Evolutionary conservation across 2,888 invertebrate genomes (phyloP).

Genomic region (Peribatodes rhomboidaria): DNA sequence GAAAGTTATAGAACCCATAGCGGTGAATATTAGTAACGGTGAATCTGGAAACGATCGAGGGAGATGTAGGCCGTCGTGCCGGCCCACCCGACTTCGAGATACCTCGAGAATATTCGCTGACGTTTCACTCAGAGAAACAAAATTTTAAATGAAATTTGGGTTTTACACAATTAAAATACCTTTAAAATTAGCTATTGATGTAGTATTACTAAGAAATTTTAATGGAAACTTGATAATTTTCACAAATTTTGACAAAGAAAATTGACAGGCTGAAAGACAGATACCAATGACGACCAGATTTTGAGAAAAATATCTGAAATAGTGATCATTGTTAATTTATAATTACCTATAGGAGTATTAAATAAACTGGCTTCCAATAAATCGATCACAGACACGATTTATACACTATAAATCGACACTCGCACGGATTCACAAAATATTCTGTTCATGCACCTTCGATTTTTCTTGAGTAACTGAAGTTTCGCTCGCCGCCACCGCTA

Average conservation of each 20-base stretch:
- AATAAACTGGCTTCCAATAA: conserved; percentile 53
- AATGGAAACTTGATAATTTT: conserved; percentile 13
- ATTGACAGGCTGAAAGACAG: conserved; percentile 36
- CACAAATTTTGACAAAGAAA: conserved; percentile 36
- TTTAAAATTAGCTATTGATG: neutral
- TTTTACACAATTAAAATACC: conserved; percentile 7
- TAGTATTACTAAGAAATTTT: conserved; percentile 4
- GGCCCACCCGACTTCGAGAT: conserved; percentile 53
- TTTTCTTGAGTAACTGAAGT: conserved; percentile 80
- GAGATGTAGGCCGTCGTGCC: conserved; percentile 68
- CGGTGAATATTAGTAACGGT: conserved; percentile 59
- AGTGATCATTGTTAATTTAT: conserved; percentile 20
- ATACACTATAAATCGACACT: conserved; percentile 68
- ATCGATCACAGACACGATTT: conserved; percentile 70
- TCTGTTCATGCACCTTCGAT: conserved; percentile 68
- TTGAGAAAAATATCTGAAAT: conserved; percentile 34
- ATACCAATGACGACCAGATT: conserved; percentile 17
- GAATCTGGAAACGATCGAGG: conserved; percentile 40
- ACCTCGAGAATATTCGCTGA: conserved; percentile 75
- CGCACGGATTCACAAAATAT: conserved; percentile 61
- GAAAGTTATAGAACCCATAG: conserved; percentile 56
- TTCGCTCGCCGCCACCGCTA: conserved; percentile 76
- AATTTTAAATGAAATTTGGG: conserved; percentile 39
- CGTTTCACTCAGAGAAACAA: conserved; percentile 40
- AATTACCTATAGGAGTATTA: conserved; percentile 62